These are phyloP conservation scores for Marmota monax DNA, from an alignment of 2,113 vertebrate species.

Conservation along the genomic window DNA sequence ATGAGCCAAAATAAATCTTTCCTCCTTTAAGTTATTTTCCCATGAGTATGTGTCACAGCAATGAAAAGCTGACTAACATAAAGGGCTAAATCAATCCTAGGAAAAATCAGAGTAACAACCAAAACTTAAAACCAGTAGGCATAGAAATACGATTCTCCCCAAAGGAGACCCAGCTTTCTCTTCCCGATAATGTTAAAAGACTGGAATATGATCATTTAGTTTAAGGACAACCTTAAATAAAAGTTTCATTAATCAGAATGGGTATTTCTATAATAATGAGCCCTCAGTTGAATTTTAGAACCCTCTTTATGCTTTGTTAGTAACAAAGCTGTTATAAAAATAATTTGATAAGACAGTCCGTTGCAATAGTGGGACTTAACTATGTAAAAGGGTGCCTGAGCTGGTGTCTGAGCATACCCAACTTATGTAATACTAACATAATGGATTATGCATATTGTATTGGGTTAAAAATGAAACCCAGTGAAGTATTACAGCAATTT, in stretches of 20 bases:
- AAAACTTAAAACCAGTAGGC: slow-evolving; percentile 33
- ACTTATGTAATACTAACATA: slow-evolving; percentile 88
- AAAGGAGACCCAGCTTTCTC: slow-evolving; percentile 44
- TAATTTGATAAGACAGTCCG: slow-evolving; percentile 72
- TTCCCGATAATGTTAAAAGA: slow-evolving; percentile 60
- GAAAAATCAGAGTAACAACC: background rate
- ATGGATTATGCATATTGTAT: slow-evolving; percentile 90
- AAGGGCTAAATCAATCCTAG: slow-evolving; percentile 36
- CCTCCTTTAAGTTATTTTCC: background rate
- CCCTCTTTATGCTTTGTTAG: slow-evolving; percentile 73
- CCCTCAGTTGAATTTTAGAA: slow-evolving; percentile 73
- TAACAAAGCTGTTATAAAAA: slow-evolving; percentile 80
- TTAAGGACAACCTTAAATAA: slow-evolving; percentile 75
- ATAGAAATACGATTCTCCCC: slow-evolving; percentile 42
- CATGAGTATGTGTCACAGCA: background rate
- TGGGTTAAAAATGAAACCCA: slow-evolving; percentile 89
- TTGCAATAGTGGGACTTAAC: slow-evolving; percentile 55
- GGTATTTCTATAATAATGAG: slow-evolving; percentile 69
- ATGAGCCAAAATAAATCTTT: background rate
- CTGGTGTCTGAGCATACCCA: slow-evolving; percentile 78
- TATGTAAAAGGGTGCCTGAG: slow-evolving; percentile 38
- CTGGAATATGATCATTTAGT: slow-evolving; percentile 62
- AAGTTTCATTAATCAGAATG: slow-evolving; percentile 76
- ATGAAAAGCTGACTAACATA: background rate
- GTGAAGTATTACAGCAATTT: slow-evolving; percentile 90